These are phyloP conservation scores for Lasiommata megera DNA, from an alignment of 2,888 invertebrate genomes.

Conservation along the genomic window DNA sequence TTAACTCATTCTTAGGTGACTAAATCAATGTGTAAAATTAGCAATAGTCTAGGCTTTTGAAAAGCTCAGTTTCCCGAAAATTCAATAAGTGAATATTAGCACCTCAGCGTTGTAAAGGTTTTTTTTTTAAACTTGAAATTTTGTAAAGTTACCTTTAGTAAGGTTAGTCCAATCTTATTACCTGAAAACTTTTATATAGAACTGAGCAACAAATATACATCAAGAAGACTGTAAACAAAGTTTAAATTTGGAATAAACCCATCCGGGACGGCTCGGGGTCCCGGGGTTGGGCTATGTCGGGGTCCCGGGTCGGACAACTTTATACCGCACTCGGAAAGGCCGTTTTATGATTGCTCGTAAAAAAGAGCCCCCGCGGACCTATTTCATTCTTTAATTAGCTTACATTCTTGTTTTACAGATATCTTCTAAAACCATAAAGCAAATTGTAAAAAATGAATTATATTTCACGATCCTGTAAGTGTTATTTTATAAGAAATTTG, in stretches of 20 bases:
- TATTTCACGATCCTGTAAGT: too few species aligned
- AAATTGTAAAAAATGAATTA: too few species aligned
- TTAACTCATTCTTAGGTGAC: too few species aligned
- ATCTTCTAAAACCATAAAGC: slow-evolving; percentile 32
- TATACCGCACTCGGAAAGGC: slow-evolving; percentile 62
- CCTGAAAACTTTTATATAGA: neutral
- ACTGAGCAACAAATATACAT: neutral
- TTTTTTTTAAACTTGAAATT: neutral
- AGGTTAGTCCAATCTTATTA: neutral
- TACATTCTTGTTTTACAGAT: slow-evolving; percentile 54
- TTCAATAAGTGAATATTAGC: neutral
- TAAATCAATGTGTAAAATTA: too few species aligned
- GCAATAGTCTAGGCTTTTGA: neutral
- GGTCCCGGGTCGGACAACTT: slow-evolving; percentile 47
- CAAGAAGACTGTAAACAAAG: slow-evolving; percentile 41
- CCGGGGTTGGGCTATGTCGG: slow-evolving; percentile 41
- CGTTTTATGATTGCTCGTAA: slow-evolving; percentile 74
- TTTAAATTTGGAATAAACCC: slow-evolving; percentile 55
- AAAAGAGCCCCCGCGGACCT: slow-evolving; percentile 59
- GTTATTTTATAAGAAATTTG: too few species aligned
- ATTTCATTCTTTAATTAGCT: slow-evolving; percentile 73
- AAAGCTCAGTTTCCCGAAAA: neutral
- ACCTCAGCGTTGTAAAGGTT: neutral
- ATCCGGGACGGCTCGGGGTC: slow-evolving; percentile 34
- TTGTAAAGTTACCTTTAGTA: neutral